Evolutionary conservation across 2,797 vertebrate species (phyloP).

Genomic region (Acrossocheilus fasciatus): DNA sequence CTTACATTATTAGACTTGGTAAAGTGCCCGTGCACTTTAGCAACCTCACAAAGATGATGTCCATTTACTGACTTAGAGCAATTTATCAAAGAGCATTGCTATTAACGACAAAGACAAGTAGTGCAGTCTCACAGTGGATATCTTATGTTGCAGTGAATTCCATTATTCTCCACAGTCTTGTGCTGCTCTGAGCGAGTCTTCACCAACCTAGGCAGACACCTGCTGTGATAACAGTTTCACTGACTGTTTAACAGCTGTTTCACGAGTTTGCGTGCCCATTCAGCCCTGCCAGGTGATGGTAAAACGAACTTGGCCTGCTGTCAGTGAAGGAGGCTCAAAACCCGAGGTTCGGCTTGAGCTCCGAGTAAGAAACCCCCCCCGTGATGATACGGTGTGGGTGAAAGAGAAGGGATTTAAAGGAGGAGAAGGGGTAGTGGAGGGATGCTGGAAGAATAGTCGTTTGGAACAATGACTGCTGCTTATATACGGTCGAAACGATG

Average conservation of each 20-base stretch:
- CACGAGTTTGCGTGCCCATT: too few species aligned
- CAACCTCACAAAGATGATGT: not conserved
- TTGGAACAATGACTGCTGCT: too few species aligned
- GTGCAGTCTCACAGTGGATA: not conserved
- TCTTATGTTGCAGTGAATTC: not conserved
- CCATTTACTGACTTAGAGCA: not conserved
- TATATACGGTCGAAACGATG: too few species aligned
- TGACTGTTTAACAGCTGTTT: not conserved
- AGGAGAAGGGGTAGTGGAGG: too few species aligned
- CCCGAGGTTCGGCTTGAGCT: too few species aligned
- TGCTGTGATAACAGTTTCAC: slow-evolving; percentile 18
- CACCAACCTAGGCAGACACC: not conserved
- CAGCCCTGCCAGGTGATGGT: too few species aligned
- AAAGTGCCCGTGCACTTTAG: not conserved
- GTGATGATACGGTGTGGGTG: too few species aligned
- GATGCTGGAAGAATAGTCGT: too few species aligned
- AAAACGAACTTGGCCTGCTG: too few species aligned
- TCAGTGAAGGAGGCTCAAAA: too few species aligned
- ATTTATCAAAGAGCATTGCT: not conserved
- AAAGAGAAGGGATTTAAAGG: too few species aligned
- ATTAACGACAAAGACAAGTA: not conserved
- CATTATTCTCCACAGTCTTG: not conserved
- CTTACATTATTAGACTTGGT: slow-evolving; percentile 1
- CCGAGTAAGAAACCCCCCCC: too few species aligned
- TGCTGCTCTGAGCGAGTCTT: not conserved